Percentiles rank a stretch among this genome's conserved stretches.
These are phyloP conservation scores for Myiotriccus ornatus DNA, from an alignment of 2,797 vertebrate species.

Conservation along the genomic window DNA sequence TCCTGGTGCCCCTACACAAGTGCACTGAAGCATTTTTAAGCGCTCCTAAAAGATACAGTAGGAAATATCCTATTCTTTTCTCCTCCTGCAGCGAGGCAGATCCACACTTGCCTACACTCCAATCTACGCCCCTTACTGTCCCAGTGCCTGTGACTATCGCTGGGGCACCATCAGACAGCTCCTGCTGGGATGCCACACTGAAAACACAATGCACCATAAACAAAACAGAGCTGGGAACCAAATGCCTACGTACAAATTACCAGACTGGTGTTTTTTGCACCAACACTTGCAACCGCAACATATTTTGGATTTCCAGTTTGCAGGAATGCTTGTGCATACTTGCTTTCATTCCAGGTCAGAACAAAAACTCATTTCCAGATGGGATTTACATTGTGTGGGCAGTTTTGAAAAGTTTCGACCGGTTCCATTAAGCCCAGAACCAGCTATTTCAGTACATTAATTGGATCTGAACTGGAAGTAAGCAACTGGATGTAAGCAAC, in stretches of 20 bases:
- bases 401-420: conserved; percentile 24
- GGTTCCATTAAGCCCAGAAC: not conserved
- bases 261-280: not conserved
- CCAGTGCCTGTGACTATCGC: not conserved
- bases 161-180: not conserved
- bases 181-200: not conserved
- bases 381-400: conserved; percentile 1
- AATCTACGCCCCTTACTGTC: not conserved
- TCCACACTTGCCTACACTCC: not conserved
- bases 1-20: not conserved
- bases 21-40: not conserved
- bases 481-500: conserved; percentile 20
- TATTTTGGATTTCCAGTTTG: conserved; percentile 37
- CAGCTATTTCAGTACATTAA: not conserved
- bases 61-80: not conserved
- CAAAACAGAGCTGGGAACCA: not conserved
- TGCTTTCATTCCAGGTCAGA: conserved; percentile 38
- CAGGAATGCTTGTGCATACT: conserved; percentile 37
- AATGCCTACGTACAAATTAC: not conserved
- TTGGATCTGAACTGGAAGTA: not conserved
- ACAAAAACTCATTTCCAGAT: conserved; percentile 37
- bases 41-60: not conserved
- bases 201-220: not conserved
- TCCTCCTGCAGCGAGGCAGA: not conserved
- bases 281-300: not conserved